Base-by-base conservation (phyloP, 2,113 vertebrate species). In the Actinemys pallida region DNA sequence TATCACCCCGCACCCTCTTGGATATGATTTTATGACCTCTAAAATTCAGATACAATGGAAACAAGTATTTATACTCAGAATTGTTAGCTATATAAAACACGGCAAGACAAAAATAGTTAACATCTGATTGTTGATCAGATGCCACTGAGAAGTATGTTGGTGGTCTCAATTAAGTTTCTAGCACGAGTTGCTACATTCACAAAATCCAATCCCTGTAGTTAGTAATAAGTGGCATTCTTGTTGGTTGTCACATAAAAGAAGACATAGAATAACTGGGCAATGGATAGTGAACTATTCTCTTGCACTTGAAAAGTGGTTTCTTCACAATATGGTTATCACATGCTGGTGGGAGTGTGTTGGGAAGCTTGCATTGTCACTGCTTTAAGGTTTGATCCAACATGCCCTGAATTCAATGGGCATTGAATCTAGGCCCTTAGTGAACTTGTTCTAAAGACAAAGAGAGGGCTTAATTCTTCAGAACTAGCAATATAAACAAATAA, bases 11-110 rank as follows among this genome's bases (percentile, higher is more conserved):
- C 8, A 53, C 35, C 27, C 69, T 4, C n/a, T 56, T 22, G 12
- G 0, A 16, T 39, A 16, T 7, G 69, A 72, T 0, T 52, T 8
- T 24, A 29, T 3, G 19, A 4, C 35, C 19, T 76, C 24, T 62
- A 86, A 45, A 19, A 53, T 69, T 84, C 39, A 82, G 45, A 72
- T 0, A 27, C 16, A 84, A 24, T 0, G 0, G 52, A 29, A 27
- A 53, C 89, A 87, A 45, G 0, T 9, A 20, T 72, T 72, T 56
- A 45, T 13, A 50, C 11, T 35, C n/a, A 83, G 54, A 65, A 83
- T 75, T 1, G 25, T 45, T 45, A 0, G 0, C 49, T 27, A 47
- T 42, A 47, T 45, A 45, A 47, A 78, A 78, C 42, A 78, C 16
- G 42, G 12, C 24, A 78, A 78, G 25, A 39, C 65, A 72, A 39